Evolutionary conservation across 2,113 vertebrate species (phyloP).

Genomic region (Fregata magnificens): DNA sequence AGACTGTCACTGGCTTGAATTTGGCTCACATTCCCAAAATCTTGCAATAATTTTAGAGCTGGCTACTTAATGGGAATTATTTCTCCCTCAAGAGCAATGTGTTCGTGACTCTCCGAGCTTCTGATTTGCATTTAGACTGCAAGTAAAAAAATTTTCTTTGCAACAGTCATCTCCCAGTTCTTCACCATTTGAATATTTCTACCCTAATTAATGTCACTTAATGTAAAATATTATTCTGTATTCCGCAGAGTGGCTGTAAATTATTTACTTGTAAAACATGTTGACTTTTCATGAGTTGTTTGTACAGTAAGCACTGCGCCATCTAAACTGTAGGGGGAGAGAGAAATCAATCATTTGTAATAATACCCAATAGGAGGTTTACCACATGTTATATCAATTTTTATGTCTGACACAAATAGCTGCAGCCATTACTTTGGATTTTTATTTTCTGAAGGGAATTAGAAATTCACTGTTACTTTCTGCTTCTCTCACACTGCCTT

Average conservation of each 20-base stretch:
- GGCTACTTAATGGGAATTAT: constrained; percentile 31
- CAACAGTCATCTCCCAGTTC: constrained; percentile 26
- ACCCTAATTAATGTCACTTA: constrained; percentile 74
- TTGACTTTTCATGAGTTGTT: constrained; percentile 72
- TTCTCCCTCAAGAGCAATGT: constrained; percentile 34
- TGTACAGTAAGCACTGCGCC: constrained; percentile 61
- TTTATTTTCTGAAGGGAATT: constrained; percentile 71
- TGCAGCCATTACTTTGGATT: constrained; percentile 67
- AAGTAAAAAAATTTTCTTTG: neutral
- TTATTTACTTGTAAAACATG: constrained; percentile 73
- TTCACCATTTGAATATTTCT: constrained; percentile 63
- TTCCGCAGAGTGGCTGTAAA: constrained; percentile 56
- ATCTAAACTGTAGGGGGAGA: constrained; percentile 50
- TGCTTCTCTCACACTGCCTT: constrained; percentile 11
- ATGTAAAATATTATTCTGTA: constrained; percentile 54
- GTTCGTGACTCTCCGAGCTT: constrained; percentile 13
- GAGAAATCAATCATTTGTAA: constrained; percentile 68
- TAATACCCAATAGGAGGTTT: constrained; percentile 73
- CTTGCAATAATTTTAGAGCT: neutral
- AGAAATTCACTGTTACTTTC: constrained; percentile 51
- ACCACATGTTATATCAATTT: constrained; percentile 70
- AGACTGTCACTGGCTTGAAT: neutral
- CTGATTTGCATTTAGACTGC: constrained; percentile 63
- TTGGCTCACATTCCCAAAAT: neutral
- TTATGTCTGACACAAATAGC: constrained; percentile 69